Base-by-base conservation (phyloP, 2,113 vertebrate species). In the Cebus imitator region DNA sequence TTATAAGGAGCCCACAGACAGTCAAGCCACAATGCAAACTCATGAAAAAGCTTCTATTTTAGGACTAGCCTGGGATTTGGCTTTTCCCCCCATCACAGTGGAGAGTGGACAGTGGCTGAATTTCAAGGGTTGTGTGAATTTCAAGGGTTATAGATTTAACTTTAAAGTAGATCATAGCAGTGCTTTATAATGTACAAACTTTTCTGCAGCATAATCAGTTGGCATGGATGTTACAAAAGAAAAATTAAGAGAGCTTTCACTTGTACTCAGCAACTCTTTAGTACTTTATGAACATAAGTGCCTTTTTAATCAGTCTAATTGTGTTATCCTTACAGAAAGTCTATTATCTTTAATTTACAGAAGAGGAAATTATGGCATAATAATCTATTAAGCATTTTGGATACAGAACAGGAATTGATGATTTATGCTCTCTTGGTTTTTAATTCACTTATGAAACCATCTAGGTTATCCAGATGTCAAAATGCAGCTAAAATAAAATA, bases 371-470 rank as follows among this genome's bases (percentile, higher is more conserved):
- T 37, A 95, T 57, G 43, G 57, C 80, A 52, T 57, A 64, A 93
- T 58, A 93, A 91, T 55, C 87, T 95, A 92, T 84, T 87, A 92
- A 95, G 76, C 57, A 93, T 95, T 52, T 20, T 94, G 78, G 90
- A 72, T 73, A 68, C 23, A 90, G 95, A 48, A 82, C 87, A 93
- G 35, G 11, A 95, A 97, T 95, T 87, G 80, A 95, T 95, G 95
- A 94, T 89, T 89, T 83, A 97, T 97, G 83, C 87, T 97, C 30
- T 66, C 87, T 92, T 84, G 64, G 57, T 97, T 93, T 97, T 80
- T 97, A 97, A 98, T 97, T 97, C 83, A 96, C 91, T 97, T 97
- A 96, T 3, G 76, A 95, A 97, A 64, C 76, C 80, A 95, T 97
- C 57, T 82, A 92, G 90, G 66, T 81, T 87, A 92, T 82, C 87